Conservation (phyloP, 2,888 invertebrate genomes). For the Oscheius sp. region DNA sequence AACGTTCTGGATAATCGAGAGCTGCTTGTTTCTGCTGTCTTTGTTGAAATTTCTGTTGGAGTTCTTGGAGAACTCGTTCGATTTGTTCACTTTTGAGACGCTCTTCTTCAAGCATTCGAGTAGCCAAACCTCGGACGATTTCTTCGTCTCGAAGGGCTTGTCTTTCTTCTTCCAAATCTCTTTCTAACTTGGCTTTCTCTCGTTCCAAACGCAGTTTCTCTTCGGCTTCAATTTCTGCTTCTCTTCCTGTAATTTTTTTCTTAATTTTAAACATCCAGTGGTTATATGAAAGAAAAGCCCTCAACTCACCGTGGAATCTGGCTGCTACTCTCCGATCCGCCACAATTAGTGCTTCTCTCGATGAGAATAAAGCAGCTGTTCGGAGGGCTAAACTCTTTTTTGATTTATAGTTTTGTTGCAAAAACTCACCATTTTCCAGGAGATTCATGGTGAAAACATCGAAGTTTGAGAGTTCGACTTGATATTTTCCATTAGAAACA, state of each 20-base stretch:
- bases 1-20: not conserved
- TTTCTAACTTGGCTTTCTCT: constrained; percentile 38
- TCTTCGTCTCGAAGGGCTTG: constrained; percentile 57
- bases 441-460: constrained; percentile 3
- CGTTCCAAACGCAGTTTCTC: constrained; percentile 35
- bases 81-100: constrained; percentile 54
- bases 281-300: not conserved
- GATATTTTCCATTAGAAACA: not conserved
- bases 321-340: constrained; percentile 15
- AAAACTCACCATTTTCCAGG: constrained; percentile 16
- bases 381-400: not conserved
- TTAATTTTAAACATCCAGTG: not conserved
- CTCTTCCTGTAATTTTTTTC: constrained; percentile 24
- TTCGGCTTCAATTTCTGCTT: constrained; percentile 29
- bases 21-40: not conserved
- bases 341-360: not conserved
- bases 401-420: not conserved
- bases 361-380: not conserved
- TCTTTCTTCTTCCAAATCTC: constrained; percentile 50
- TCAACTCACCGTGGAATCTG: constrained; percentile 19
- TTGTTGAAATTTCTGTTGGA: constrained; percentile 44
- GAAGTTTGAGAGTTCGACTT: constrained; percentile 11
- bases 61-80: constrained; percentile 49
- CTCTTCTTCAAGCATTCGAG: constrained; percentile 59
- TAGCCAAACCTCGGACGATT: constrained; percentile 57